Evolutionary conservation across 2,113 vertebrate species (phyloP), one percentile per base, ranked within the genome.

Genomic region (Mus pahari): DNA sequence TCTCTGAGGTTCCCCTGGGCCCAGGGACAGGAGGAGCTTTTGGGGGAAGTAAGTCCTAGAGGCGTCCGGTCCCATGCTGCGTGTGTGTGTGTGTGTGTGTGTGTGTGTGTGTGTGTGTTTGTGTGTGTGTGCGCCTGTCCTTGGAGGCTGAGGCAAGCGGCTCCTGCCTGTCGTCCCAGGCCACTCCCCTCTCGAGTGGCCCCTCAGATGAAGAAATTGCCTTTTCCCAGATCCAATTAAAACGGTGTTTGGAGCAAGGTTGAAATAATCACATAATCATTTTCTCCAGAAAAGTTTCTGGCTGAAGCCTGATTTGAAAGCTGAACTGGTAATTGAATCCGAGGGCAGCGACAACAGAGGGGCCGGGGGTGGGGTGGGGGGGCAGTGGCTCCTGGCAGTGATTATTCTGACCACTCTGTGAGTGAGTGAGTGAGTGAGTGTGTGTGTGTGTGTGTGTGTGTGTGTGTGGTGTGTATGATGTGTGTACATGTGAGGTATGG

Each of bases 181-280:
- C 81, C 0, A 4, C 50, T 39, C 62, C 86, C 7, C n/a, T 48
- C 91, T 68, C 1, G 0, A 7, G 16, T 1, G 39, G 92, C 79
- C 88, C 89, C 90, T 90, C 84, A 5, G 19, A 62, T 74, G 75
- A 86, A 90, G 92, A 96, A 94, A 97, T 95, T 45, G 13, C 97
- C 95, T 96, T 96, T 96, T 98, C 97, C 95, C 96, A 96, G 95
- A 97, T 97, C 94, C 97, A 97, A 94, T 98, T 97, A 97, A 98
- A 95, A 97, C 4, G 24, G 97, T 68, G 90, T 97, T 97, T 92
- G 94, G 93, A 97, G 89, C 96, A 97, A 97, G 96, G 97, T 90
- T 97, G 93, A 92, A 96, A 97, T 96, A 97, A 97, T 96, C 96
- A 97, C 94, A 94, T 93, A 91, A 95, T 97, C 97, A 97, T 96